Conservation (phyloP, 2,797 vertebrate species). For the Rachycentron canadum region DNA sequence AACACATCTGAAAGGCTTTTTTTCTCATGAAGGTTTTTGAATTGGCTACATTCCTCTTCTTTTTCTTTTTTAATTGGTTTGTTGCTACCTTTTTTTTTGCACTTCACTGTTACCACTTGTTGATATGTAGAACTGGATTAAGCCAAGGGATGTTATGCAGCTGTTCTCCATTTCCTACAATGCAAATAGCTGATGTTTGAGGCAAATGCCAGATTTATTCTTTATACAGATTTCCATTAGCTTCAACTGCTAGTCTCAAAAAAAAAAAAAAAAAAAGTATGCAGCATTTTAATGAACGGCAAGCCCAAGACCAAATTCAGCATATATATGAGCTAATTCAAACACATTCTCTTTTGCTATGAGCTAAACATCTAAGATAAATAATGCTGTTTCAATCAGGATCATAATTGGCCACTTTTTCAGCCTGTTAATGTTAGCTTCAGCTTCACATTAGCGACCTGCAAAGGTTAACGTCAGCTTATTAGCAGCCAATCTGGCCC, state of each 20-base stretch:
- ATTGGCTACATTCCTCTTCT: not conserved
- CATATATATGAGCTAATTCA: no score
- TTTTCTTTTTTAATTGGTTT: not conserved
- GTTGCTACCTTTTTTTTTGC: not conserved
- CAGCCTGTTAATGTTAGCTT: no score
- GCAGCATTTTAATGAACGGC: not conserved
- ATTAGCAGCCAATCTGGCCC: not conserved
- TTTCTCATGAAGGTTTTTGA: not conserved
- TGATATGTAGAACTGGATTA: not conserved
- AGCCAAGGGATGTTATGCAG: not conserved
- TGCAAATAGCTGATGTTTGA: not conserved
- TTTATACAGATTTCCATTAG: not conserved
- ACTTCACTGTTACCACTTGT: not conserved
- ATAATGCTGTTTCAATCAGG: no score
- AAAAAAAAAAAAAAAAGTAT: not conserved
- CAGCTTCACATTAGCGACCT: no score
- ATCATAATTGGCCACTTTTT: not conserved
- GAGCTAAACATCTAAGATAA: not conserved
- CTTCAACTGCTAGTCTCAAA: not conserved
- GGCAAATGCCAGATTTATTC: not conserved
- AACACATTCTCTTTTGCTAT: not conserved
- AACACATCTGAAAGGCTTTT: not conserved
- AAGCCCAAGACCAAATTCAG: no score
- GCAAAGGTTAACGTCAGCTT: no score
- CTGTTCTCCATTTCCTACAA: not conserved